Base-by-base conservation (phyloP, 2,888 invertebrate genomes). In the Stenodema calcarata region DNA sequence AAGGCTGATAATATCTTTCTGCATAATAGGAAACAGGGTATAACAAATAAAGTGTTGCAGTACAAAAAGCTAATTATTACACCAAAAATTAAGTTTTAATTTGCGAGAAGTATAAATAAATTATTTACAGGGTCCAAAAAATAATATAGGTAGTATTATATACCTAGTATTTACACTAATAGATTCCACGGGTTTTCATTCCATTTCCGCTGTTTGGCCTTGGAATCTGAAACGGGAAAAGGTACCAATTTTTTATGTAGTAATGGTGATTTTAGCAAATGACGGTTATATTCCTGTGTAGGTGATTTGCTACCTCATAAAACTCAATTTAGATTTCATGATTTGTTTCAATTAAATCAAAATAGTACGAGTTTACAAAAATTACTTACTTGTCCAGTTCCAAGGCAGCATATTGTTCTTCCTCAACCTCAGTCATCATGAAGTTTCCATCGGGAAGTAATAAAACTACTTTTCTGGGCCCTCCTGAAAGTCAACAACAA, bases 381-480 rank as follows among this genome's bases (percentile, higher is more conserved):
- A 35, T 35, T 35, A 35, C 62, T 92, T 93, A 91, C 93, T 94
- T 90, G 91, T 93, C 92, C 91, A 94, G 90, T 92, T 93, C 90
- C 91, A 94, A 90, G 30, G 95, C 95, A 88, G 95, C 95, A 89
- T 95, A 96, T 90, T 97, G 96, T 90, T 96, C 96, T 90, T 95
- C 96, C 89, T 96, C 95, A 88, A 97, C 94, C 91, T 96, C 96
- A 7, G 96, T 96, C 94, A 96, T 95, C 93, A 96, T 96, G 88
- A 96, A 93, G 90, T 95, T 96, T 88, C 96, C 96, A 91, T 96
- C 96, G 11, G 96, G 96, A 89, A 96, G 92, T 90, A 96, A 92
- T n/a, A 96, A 92, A 9, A 96, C 96, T 27, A 96, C 96, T 91
- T 96, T 94, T 90, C 96, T 93, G 27, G 96, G 96, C 86, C 96